Base-by-base conservation (phyloP, 1,140 invertebrate species). In the Macrotrachela quadricornifera region DNA sequence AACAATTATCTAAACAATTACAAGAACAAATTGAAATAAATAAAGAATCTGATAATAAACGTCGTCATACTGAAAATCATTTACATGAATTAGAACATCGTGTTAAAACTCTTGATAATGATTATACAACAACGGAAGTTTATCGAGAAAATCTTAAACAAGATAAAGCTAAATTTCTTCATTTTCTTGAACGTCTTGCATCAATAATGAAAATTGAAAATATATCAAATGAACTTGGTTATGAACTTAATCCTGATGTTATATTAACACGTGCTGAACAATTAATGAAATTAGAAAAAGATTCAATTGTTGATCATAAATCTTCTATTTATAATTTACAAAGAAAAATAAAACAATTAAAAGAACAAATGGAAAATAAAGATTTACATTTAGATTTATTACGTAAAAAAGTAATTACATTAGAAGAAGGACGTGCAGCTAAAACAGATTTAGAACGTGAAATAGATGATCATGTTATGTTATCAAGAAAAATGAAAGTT, bases 321-420 rank as follows among this genome's bases (percentile, higher is more conserved):
- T 65, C 67, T 18, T 64, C 67, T 45, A 61, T 69, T 14, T 70
- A 71, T 54, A 67, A 64, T 57, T 61, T 69, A 14, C 67, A 70
- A 50, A 61, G 66, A 40, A 68, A 69, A 18, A 44, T 44, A 10
- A 76, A 83, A 57, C 80, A 79, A 4, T 64, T 88, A 1, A 74
- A 83, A 15, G 85, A 91, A 63, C 84, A 90, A 64, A 68, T 90
- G 13, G 83, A 88, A 64, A 78, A 84, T 56, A 79, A 85, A 60
- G 85, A 91, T 65, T 73, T 91, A 6, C 85, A 91, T 64, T 68
- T 90, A 60, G 85, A 90, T 71, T 74, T 91, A 44, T 68, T 91
- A 16, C 73, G 84, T 21, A 78, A 84, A 57, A 91, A 91, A 68
- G 60, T 68, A 45, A 61, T 61, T 6, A 48, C 50, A 10, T 44